Evolutionary conservation across 2,797 vertebrate species (phyloP), one percentile per base, ranked within the genome.

Genomic region (Distichodus sexfasciatus): DNA sequence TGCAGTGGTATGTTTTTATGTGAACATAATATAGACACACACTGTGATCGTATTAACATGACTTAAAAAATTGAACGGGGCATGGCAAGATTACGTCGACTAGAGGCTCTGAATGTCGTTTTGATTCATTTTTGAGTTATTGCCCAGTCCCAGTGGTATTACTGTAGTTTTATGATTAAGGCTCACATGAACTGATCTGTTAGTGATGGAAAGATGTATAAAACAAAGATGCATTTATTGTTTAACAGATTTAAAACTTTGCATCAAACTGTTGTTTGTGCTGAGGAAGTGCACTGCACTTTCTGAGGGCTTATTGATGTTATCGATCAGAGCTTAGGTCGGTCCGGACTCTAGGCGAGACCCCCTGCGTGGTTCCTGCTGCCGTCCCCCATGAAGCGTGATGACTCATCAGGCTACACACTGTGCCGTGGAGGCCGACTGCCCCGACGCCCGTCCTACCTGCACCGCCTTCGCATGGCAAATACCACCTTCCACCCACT

Each of bases 391-490:
- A 12, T 29, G 36, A 19, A n/a, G 21, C 24, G 8, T 26, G 40
- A 29, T 62, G 65, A 73, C 8, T 74, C 71, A 68, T 47, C 40
- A 55, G 57, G 48, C 28, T 41, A 12, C 66, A 59, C 23, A 29
- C 60, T 7, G 15, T 6, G 53, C 19, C 23, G n/a, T n/a, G 48
- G 41, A 11, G 57, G 15, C 50, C 35, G 14, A 47, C 58, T 21
- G 48, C 43, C 51, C 43, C 15, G 24, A 46, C 48, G 40, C 50
- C 31, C 21, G 36, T 65, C 50, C 41, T 31, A 63, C 66, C 66
- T 73, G 50, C 55, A 44, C 19, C 26, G 35, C 38, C 33, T 50
- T 66, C 29, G 3, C 8, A 35, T 19, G 17, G 48, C 51, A 75
- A 35, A 53, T 65, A 62, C 61, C 47, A 72, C 51, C 65, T 72